Evolutionary conservation across 2,113 vertebrate genomes (phyloP).

Genomic region (Pelodiscus sinensis): DNA sequence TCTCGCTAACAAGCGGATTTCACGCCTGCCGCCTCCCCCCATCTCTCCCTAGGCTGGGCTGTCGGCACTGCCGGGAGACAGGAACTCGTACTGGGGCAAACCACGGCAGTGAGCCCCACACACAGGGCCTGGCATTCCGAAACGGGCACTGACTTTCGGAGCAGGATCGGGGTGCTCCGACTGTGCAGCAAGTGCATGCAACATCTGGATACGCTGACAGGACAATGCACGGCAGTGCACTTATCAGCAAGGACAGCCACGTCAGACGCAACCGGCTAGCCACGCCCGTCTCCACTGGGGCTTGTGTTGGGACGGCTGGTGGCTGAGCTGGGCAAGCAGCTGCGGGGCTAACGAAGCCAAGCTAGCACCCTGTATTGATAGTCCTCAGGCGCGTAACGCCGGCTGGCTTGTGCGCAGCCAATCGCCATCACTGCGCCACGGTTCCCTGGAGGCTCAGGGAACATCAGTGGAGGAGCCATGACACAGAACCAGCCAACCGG

Average conservation of each 20-base stretch:
- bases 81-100: not conserved
- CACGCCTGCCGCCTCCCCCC: not conserved
- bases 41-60: rapidly evolving
- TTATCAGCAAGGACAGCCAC: not conserved
- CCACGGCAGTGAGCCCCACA: not conserved
- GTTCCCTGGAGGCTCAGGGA: not conserved
- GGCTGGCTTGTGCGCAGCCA: not conserved
- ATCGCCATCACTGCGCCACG: not conserved
- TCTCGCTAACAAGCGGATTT: not conserved
- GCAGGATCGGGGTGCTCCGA: not conserved
- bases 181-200: not conserved
- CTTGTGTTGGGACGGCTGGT: not conserved
- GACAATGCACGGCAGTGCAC: not conserved
- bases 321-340: not conserved
- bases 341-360: not conserved
- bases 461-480: not conserved
- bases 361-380: not conserved
- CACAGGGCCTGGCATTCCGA: not conserved
- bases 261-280: not conserved
- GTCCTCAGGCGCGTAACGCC: not conserved
- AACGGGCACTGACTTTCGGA: not conserved
- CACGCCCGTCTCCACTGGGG: not conserved
- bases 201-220: not conserved
- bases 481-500: not conserved
- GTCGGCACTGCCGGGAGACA: not conserved